Evolutionary conservation across 2,797 vertebrate species (phyloP), one percentile per base, ranked within the genome.

Genomic region (Sternotherus odoratus): DNA sequence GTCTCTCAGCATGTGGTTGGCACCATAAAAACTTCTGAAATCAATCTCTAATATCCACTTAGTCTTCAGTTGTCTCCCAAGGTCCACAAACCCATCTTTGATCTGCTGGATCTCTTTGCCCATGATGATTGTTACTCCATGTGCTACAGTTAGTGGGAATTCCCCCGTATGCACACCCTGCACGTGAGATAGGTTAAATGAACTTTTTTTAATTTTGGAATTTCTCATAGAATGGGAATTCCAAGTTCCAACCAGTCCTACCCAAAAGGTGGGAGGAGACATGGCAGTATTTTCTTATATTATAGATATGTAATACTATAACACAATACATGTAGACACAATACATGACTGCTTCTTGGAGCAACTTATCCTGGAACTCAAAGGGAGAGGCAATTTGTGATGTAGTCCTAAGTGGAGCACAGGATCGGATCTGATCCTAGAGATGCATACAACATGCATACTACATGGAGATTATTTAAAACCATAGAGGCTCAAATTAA

Each of bases 61-160:
- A 10, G 10, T 19, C 36, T n/a, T 17, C 57, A 69, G 0, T 88
- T 92, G 11, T 53, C 30, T 86, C 60, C 53, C 69, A 43, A 93
- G 54, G 87, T 79, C 50, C 80, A 28, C 83, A 87, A 95, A 88
- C n/a, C 26, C 4, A 80, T 54, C 72, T 93, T 87, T 75, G 28
- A 13, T 90, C 85, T 92, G 50, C 92, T 56, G 51, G 63, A 94
- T 77, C 12, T 83, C 92, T 91, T 95, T 82, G 85, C 13, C 48
- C 80, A 63, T 80, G 83, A 87, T 94, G 72, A 92, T 81, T 95
- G 28, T 72, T 84, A 89, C 92, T 95, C 90, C 86, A 54, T 54
- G 53, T 88, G 85, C 80, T 97, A 95, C 96, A 95, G 94, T 95
- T 96, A 96, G 94, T 87, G 69, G 60, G 60, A 63, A 53, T 66